phyloP scores from a whole-genome alignment of 1,140 invertebrate genomes.

The Bombus ignitus region DNA sequence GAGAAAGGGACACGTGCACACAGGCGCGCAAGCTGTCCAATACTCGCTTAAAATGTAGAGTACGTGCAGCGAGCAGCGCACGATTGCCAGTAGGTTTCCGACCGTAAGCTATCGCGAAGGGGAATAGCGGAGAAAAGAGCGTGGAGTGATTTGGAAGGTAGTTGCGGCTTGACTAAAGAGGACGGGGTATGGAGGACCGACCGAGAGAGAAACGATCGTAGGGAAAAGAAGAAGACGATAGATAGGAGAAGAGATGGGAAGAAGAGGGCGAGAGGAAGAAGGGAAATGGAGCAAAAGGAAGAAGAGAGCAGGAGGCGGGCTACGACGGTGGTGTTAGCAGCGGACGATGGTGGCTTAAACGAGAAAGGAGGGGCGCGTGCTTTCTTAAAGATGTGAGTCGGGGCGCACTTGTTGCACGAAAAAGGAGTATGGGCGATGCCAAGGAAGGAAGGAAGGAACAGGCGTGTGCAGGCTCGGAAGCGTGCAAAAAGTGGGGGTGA shows the following conservation, averaged over 20 bases:
- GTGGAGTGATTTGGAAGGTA: slow-evolving; percentile 59
- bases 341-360: slow-evolving; percentile 51
- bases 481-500: slow-evolving; percentile 37
- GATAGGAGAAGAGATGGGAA: not conserved
- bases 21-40: not conserved
- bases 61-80: slow-evolving; percentile 2
- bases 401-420: slow-evolving; percentile 81
- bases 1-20: not conserved
- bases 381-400: slow-evolving; percentile 81
- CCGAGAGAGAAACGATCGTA: not conserved
- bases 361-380: slow-evolving; percentile 43
- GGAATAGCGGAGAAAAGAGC: slow-evolving; percentile 32
- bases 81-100: slow-evolving; percentile 46
- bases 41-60: not conserved
- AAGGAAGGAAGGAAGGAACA: slow-evolving; percentile 63
- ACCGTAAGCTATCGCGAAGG: slow-evolving; percentile 30
- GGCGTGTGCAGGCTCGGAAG: slow-evolving; percentile 40
- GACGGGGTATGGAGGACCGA: not conserved
- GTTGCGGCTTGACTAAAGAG: slow-evolving; percentile 29
- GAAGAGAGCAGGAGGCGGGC: not conserved
- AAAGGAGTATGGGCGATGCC: slow-evolving; percentile 69
- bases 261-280: not conserved
- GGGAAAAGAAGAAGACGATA: not conserved
- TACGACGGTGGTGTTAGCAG: slow-evolving; percentile 33
- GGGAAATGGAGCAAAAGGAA: slow-evolving; percentile 19